Evolutionary conservation across 2,888 invertebrate species (phyloP).

Genomic region (Pogonocherus hispidulus): DNA sequence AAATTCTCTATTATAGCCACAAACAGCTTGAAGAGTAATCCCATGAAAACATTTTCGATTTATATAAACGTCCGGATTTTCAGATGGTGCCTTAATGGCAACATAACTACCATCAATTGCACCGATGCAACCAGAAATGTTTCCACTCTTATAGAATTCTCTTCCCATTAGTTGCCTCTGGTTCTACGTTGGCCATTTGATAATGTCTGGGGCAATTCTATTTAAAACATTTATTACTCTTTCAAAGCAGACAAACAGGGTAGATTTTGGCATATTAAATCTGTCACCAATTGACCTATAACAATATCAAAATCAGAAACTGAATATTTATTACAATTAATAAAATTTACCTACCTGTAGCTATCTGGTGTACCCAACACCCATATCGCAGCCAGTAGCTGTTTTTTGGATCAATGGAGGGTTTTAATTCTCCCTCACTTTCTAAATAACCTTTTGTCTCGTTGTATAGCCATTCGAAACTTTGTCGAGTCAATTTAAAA

Average conservation of each 20-base stretch:
- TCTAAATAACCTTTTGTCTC: conserved; percentile 4
- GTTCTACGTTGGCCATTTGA: conserved; percentile 41
- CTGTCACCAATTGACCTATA: conserved; percentile 38
- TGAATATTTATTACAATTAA: too few species aligned
- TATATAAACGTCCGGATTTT: conserved; percentile 48
- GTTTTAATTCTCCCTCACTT: conserved; percentile 1
- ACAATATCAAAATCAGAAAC: too few species aligned
- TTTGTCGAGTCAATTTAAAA: conserved; percentile 29
- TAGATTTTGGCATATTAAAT: conserved; percentile 38
- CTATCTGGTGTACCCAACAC: conserved; percentile 39
- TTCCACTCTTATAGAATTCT: conserved; percentile 37
- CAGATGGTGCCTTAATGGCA: conserved; percentile 49
- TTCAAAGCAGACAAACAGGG: conserved; percentile 31
- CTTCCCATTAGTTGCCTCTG: conserved; percentile 30
- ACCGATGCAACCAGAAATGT: conserved; percentile 43
- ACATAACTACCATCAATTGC: conserved; percentile 52
- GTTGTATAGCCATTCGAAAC: conserved; percentile 14
- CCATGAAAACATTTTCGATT: conserved; percentile 51
- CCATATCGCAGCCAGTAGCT: conserved; percentile 36
- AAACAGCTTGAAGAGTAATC: conserved; percentile 51
- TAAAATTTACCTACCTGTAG: conserved; percentile 39
- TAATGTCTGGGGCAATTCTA: conserved; percentile 22
- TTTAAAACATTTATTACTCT: conserved; percentile 31
- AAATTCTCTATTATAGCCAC: conserved; percentile 40
- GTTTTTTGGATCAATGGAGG: conserved; percentile 13